phyloP scores from a whole-genome alignment of 2,113 vertebrate species.

The Microcebus lehilahytsara region DNA sequence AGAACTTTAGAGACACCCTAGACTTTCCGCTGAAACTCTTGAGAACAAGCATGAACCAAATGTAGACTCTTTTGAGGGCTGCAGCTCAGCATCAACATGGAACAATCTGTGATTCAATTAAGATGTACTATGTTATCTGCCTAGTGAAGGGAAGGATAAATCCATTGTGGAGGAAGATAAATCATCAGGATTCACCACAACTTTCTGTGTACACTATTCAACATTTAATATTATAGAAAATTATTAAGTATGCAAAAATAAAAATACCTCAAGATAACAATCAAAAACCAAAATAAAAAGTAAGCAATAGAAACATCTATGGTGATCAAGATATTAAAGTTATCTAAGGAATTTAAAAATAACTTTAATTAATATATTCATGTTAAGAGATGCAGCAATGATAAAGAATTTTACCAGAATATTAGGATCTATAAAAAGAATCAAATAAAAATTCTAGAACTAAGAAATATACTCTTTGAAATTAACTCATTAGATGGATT shows the following conservation, averaged over 20 bases:
- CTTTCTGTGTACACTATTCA: background rate
- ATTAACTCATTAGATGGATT: background rate
- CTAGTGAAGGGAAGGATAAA: background rate
- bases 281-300: background rate
- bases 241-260: background rate
- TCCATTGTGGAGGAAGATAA: background rate
- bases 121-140: background rate
- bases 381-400: background rate
- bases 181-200: background rate
- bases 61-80: background rate
- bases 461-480: background rate
- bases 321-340: background rate
- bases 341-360: conserved; percentile 1
- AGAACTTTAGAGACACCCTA: background rate
- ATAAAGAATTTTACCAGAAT: background rate
- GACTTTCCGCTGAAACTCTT: background rate
- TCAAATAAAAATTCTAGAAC: background rate
- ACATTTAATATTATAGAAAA: background rate
- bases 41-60: background rate
- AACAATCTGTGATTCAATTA: background rate
- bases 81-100: background rate
- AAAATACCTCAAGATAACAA: background rate
- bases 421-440: background rate
- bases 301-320: background rate
- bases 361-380: background rate